Conservation (phyloP, 2,113 vertebrate genomes). For the Anarrhichthys ocellatus region DNA sequence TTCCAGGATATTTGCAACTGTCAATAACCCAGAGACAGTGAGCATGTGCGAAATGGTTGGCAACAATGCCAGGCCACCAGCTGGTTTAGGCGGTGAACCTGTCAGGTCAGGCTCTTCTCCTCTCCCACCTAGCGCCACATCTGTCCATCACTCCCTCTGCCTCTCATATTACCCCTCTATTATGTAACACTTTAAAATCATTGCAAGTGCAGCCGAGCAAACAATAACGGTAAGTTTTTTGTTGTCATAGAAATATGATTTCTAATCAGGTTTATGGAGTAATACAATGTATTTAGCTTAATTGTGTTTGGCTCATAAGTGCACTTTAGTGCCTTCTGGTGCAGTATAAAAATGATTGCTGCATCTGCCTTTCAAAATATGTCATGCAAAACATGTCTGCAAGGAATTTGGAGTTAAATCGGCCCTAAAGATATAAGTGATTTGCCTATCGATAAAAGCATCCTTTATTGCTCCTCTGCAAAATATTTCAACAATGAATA, state of each 20-base stretch:
- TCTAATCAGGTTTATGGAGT: conserved; percentile 50
- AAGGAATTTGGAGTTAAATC: conserved; percentile 42
- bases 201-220: conserved; percentile 22
- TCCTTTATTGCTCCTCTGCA: conserved; percentile 47
- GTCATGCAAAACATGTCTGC: conserved; percentile 48
- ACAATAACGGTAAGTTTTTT: conserved; percentile 25
- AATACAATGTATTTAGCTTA: conserved; percentile 55
- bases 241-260: conserved; percentile 48
- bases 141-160: conserved; percentile 23
- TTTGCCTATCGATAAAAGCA: conserved; percentile 46
- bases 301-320: conserved; percentile 57
- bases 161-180: conserved; percentile 17
- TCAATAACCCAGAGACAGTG: conserved; percentile 13
- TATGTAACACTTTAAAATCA: conserved; percentile 40
- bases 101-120: conserved; percentile 27
- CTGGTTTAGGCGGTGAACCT: conserved; percentile 22
- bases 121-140: conserved; percentile 45
- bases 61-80: conserved; percentile 11
- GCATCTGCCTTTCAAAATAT: conserved; percentile 17
- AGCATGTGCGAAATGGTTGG: neutral
- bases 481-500: conserved; percentile 62
- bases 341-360: conserved; percentile 42
- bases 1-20: neutral
- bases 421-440: conserved; percentile 35
- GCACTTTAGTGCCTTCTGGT: conserved; percentile 54